Percentiles rank a stretch among this genome's conserved stretches.
phyloP scores from a whole-genome alignment of 37 sponge, comb jelly and placozoan genomes.

The Chondrilla cf. caribensis region DNA sequence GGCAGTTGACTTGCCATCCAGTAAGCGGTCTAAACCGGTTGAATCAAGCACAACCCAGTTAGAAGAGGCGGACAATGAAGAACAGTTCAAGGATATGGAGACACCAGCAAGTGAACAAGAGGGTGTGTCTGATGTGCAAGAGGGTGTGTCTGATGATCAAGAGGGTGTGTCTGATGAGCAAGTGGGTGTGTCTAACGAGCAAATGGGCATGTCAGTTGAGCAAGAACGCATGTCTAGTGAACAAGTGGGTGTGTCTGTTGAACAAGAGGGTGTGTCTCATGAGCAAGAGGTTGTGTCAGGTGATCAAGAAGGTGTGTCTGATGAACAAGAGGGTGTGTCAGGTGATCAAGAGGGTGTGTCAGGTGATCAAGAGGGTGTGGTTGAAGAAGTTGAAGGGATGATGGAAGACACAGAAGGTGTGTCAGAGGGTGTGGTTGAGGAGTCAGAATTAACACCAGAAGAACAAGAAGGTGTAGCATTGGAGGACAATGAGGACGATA shows the following conservation, averaged over 20 bases:
- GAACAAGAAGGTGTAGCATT: background rate
- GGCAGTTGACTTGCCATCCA: too few species aligned
- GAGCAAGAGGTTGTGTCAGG: too few species aligned
- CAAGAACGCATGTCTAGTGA: background rate
- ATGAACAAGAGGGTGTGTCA: slow-evolving; percentile 2
- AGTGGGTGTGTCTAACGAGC: background rate
- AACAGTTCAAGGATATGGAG: too few species aligned
- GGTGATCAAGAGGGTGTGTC: background rate
- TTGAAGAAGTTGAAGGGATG: background rate
- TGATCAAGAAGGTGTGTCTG: background rate
- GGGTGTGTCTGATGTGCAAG: too few species aligned
- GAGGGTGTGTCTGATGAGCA: too few species aligned
- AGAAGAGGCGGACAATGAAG: too few species aligned
- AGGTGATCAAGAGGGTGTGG: background rate
- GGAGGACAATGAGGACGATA: background rate
- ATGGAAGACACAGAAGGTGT: background rate
- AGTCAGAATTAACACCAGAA: background rate
- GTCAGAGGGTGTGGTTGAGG: background rate
- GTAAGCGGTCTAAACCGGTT: too few species aligned
- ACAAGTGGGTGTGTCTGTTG: too few species aligned
- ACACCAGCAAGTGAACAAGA: too few species aligned
- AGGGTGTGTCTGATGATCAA: too few species aligned
- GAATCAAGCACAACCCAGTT: too few species aligned
- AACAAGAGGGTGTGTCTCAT: too few species aligned
- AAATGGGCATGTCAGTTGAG: background rate